phyloP scores from a whole-genome alignment of 2,888 invertebrate species.

The Cephus spinipes region DNA sequence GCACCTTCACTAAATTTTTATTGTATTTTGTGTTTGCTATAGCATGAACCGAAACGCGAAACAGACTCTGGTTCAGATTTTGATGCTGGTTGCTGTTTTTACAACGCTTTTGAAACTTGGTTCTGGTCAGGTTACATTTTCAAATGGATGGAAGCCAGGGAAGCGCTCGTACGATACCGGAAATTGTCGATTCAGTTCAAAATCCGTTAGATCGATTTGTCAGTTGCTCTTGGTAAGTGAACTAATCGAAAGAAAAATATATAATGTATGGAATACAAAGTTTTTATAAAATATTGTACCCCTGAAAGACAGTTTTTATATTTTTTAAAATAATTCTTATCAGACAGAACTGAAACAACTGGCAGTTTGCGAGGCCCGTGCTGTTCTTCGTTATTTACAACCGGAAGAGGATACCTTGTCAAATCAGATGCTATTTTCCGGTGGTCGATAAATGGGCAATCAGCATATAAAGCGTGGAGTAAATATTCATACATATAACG shows the following conservation, averaged over 20 bases:
- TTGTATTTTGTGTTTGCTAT: too few species aligned
- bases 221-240: not conserved
- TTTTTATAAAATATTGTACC: too few species aligned
- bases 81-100: too few species aligned
- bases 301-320: not conserved
- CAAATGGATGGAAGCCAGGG: constrained; percentile 1
- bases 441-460: constrained; percentile 8
- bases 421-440: constrained; percentile 9
- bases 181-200: not conserved
- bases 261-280: too few species aligned
- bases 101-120: too few species aligned
- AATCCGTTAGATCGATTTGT: not conserved
- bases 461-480: too few species aligned
- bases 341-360: constrained; percentile 18
- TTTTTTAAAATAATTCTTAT: not conserved
- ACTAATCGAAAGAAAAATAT: too few species aligned
- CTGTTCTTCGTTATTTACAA: constrained; percentile 6
- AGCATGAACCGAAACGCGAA: too few species aligned
- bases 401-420: constrained; percentile 8
- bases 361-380: constrained; percentile 11
- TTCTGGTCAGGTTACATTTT: constrained; percentile 1
- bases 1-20: too few species aligned
- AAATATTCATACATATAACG: too few species aligned
- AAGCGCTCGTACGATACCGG: not conserved
- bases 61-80: too few species aligned